Evolutionary conservation across 2,113 vertebrate genomes (phyloP), one percentile per base, ranked within the genome.

Genomic region (Vidua macroura): DNA sequence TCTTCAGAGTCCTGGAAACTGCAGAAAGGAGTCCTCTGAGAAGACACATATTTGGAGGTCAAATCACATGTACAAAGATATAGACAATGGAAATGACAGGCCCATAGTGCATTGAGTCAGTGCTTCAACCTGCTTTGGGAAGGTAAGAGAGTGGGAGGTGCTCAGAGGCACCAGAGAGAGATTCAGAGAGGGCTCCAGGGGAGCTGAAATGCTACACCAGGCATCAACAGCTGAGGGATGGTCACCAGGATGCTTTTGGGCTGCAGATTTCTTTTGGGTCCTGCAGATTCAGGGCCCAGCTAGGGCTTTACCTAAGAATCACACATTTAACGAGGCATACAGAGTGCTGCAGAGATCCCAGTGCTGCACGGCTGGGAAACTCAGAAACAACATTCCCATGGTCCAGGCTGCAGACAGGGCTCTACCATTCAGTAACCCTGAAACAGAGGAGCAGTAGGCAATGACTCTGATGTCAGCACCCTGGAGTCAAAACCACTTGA

Each of bases 261-360:
- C 23, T 60, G 41, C 4, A 43, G 10, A 7, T 73, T 84, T 67
- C 17, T 43, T 43, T 43, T 43, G 41, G 41, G 41, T 14, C 41
- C 41, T 43, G 41, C 41, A 43, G 41, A 3, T 44, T 46, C 51
- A 52, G 12, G 13, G n/a, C 43, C 15, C 43, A 75, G n/a, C 3
- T 33, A 10, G 20, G 51, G 39, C 8, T 51, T 75, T 59, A 51
- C 17, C 22, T 43, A 5, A 48, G 18, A 48, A 44, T 17, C 14
- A 8, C 5, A 12, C 5, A n/a, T 52, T 51, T 59, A 41, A 11
- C 0, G 0, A 66, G 41, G 21, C 3, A 4, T 31, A 31, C 4
- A 41, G 35, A 56, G 12, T 10, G 23, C 53, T 91, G 37, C 31
- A 63, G 52, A 55, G 9, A 39, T 51, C 46, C 55, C 59, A 46